phyloP scores from a whole-genome alignment of 2,797 vertebrate species.

The Morus bassanus region DNA sequence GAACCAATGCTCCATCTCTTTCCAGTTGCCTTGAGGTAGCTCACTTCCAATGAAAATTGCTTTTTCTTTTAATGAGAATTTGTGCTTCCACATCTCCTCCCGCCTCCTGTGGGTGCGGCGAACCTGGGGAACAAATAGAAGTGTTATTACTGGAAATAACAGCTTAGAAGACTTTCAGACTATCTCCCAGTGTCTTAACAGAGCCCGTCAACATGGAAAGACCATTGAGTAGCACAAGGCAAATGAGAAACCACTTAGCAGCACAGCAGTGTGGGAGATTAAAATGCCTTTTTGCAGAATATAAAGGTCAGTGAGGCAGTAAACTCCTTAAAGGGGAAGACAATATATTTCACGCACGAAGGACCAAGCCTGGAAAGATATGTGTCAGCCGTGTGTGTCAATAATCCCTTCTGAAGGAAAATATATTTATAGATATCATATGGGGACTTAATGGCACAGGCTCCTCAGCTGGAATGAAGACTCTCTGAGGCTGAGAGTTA shows the following conservation, averaged over 20 bases:
- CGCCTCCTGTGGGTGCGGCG: not conserved
- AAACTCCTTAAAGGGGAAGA: slow-evolving; percentile 68
- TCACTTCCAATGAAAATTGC: not conserved
- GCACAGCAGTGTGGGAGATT: slow-evolving; percentile 57
- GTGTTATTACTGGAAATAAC: slow-evolving; percentile 60
- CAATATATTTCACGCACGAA: slow-evolving; percentile 48
- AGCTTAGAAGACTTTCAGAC: slow-evolving; percentile 46
- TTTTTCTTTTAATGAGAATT: slow-evolving; percentile 38
- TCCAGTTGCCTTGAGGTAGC: not conserved
- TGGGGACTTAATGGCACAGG: not conserved
- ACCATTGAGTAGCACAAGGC: slow-evolving; percentile 68
- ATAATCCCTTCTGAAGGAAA: not conserved
- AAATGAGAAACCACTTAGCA: slow-evolving; percentile 73
- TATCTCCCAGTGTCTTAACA: slow-evolving; percentile 63
- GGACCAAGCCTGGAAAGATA: not conserved
- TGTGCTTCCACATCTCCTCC: not conserved
- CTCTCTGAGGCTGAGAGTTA: not conserved
- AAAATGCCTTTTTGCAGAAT: slow-evolving; percentile 69
- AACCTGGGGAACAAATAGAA: slow-evolving; percentile 43
- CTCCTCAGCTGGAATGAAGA: not conserved
- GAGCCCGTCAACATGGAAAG: slow-evolving; percentile 65
- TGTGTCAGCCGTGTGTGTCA: not conserved
- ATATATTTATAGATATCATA: not conserved
- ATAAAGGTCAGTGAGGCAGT: slow-evolving; percentile 75
- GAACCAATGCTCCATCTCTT: not conserved